Evolutionary conservation across 1,140 invertebrate genomes (phyloP), one percentile per base, ranked within the genome.

Genomic region (Episyrphus balteatus): DNA sequence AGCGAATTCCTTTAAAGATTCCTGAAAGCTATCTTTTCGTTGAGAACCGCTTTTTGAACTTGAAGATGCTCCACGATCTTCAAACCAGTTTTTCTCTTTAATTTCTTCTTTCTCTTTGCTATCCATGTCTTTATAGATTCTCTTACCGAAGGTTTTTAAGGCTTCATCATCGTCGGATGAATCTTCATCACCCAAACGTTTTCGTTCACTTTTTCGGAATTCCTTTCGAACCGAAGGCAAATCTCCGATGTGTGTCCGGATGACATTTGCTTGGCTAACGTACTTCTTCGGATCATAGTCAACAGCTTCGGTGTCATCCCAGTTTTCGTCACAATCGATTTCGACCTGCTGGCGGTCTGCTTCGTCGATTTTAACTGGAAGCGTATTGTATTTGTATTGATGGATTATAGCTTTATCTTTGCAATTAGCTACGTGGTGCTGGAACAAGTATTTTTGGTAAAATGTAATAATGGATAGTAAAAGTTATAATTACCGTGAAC

Each of bases 321-420:
- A 62, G 42, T 62, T 60, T 10, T 62, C 59, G 17, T 60, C 60
- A 0, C 47, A 36, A 31, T 55, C 56, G 10, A 62, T 61, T 18
- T 18, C 19, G 2, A 13, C 15, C 38, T 50, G 60, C 1, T 40
- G 37, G 18, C 57, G 59, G 31, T 43, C 54, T 15, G 53, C 57
- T 5, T 62, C 57, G 8, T 52, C 50, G 14, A 11, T 34, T 8
- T 58, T 15, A 13, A 45, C 48, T 5, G 56, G 52, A 8, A 53
- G 18, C 3, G 41, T 47, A 42, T 42, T 55, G 9, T 49, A 47
- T 43, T 53, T 50, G 50, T 62, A 62, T 14, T 62, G 51, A 6
- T 52, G 49, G 18, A 62, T 51, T n/a, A 62, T 59, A 37, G 57
- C 62, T 1, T 57, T 61, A 52, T 62, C 59, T 3, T 41, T 40